These are phyloP conservation scores for Phoxinus dragarum DNA, from an alignment of 2,797 vertebrate genomes.

Conservation along the genomic window DNA sequence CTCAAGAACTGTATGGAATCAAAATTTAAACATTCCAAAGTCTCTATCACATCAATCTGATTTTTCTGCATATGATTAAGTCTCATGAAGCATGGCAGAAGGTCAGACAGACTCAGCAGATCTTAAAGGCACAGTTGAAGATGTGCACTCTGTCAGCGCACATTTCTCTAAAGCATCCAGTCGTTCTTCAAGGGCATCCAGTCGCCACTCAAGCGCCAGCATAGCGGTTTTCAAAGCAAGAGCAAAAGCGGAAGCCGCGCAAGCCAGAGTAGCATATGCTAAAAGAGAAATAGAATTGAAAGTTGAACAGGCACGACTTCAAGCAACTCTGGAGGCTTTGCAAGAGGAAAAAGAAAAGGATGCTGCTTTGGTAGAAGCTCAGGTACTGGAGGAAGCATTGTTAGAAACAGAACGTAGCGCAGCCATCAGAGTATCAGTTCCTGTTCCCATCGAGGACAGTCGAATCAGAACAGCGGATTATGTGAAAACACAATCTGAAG, in stretches of 20 bases:
- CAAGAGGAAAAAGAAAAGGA: no score
- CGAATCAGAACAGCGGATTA: neutral
- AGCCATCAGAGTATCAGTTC: neutral
- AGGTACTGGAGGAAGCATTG: neutral
- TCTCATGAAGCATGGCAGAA: neutral
- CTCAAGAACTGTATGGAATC: neutral
- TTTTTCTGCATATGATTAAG: neutral
- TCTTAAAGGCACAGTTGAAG: neutral
- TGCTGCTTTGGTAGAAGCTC: neutral
- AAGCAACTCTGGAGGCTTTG: no score
- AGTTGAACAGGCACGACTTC: neutral
- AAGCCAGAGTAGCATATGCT: neutral
- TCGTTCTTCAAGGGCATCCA: no score
- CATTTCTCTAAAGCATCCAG: neutral
- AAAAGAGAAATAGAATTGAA: neutral
- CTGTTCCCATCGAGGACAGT: neutral
- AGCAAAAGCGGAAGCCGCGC: neutral
- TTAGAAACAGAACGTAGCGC: neutral
- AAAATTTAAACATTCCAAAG: neutral
- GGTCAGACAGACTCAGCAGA: neutral
- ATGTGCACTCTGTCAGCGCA: neutral
- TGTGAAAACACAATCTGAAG: neutral
- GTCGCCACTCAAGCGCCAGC: neutral
- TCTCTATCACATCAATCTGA: neutral
- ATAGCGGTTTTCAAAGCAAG: neutral